Percentiles rank a stretch among this genome's conserved stretches.
These are phyloP conservation scores for Argyresthia goedartella DNA, from an alignment of 2,888 invertebrate genomes.

Conservation along the genomic window DNA sequence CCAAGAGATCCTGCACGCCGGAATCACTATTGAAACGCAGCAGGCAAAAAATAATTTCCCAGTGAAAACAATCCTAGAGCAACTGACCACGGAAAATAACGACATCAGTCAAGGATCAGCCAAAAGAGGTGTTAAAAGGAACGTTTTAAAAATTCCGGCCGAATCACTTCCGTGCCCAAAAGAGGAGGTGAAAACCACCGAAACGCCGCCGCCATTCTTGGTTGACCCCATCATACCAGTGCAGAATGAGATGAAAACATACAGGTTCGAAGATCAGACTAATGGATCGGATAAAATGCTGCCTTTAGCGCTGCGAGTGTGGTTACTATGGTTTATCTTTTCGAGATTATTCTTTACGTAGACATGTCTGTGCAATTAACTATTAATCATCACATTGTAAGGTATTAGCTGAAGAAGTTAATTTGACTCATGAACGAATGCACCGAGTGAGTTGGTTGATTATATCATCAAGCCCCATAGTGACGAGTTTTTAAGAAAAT, in stretches of 20 bases:
- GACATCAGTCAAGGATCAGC: slow-evolving; percentile 19
- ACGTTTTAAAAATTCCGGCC: slow-evolving; percentile 48
- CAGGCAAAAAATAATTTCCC: slow-evolving; percentile 44
- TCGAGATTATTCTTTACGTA: slow-evolving; percentile 54
- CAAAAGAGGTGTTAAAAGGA: slow-evolving; percentile 47
- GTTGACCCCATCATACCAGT: slow-evolving; percentile 55
- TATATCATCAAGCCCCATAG: too few relatives aligned
- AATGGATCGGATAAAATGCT: background rate
- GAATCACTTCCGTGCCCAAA: slow-evolving; percentile 54
- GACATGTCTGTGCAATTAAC: slow-evolving; percentile 16
- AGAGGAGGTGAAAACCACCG: slow-evolving; percentile 45
- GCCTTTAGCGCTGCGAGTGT: slow-evolving; percentile 11
- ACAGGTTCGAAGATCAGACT: slow-evolving; percentile 6
- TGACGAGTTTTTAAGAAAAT: too few relatives aligned
- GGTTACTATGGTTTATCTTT: slow-evolving; percentile 37
- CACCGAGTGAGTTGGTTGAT: too few relatives aligned
- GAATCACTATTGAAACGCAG: slow-evolving; percentile 42
- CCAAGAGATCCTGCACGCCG: slow-evolving; percentile 45
- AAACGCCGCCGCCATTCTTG: slow-evolving; percentile 36
- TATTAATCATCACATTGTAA: slow-evolving; percentile 28
- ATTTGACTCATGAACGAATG: slow-evolving; percentile 8
- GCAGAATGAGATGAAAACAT: slow-evolving; percentile 63
- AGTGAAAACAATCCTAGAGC: slow-evolving; percentile 33
- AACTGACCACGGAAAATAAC: slow-evolving; percentile 20
- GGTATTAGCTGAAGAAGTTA: slow-evolving; percentile 20